Percentiles rank a stretch among this genome's conserved stretches.
phyloP scores from a whole-genome alignment of 2,113 vertebrate species.

The Oreochromis spilurus region DNA sequence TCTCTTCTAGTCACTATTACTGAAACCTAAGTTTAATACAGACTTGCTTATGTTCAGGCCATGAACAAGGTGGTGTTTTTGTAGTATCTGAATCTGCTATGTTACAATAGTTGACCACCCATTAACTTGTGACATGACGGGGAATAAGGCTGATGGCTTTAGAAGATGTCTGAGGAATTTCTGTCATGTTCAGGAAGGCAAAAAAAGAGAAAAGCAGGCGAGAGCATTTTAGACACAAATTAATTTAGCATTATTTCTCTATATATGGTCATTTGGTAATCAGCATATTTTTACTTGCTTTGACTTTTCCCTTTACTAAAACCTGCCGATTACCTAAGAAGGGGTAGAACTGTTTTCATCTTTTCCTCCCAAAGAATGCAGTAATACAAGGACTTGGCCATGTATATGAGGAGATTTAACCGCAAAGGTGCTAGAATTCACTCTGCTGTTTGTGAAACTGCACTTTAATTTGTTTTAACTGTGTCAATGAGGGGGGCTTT shows the following conservation, averaged over 20 bases:
- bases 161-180: conserved; percentile 45
- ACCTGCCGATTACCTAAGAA: not conserved
- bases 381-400: not conserved
- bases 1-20: not conserved
- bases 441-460: not conserved
- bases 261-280: conserved; percentile 16
- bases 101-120: conserved; percentile 10
- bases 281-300: not conserved
- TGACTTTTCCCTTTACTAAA: not conserved
- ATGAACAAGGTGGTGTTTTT: not conserved
- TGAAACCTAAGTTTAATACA: not conserved
- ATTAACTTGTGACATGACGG: conserved; percentile 26
- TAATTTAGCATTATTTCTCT: not conserved
- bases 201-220: not conserved
- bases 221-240: not conserved
- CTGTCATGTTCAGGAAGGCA: conserved; percentile 20
- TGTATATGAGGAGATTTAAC: not conserved
- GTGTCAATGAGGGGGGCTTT: not conserved
- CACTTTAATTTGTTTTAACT: conserved; percentile 16
- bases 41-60: conserved; percentile 15
- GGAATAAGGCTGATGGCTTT: conserved; percentile 52
- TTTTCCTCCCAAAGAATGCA: not conserved
- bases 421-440: conserved; percentile 34
- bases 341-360: not conserved
- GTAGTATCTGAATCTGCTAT: not conserved